Evolutionary conservation across 2,113 vertebrate species (phyloP).

Genomic region (Globicephala melas): DNA sequence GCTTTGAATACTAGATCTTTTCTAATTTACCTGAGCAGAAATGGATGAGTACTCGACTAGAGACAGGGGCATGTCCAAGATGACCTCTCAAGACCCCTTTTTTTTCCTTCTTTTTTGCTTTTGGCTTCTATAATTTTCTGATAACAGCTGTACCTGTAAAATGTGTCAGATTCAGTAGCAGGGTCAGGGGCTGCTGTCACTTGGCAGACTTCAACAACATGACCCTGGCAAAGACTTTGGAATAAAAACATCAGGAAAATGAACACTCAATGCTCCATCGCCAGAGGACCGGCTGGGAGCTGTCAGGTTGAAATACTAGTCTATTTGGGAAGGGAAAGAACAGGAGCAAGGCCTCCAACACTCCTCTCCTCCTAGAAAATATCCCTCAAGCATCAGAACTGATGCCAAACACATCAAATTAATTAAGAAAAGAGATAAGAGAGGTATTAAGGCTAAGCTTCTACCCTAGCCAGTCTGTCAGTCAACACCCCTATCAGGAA

Average conservation of each 20-base stretch:
- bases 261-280: constrained; percentile 54
- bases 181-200: constrained; percentile 66
- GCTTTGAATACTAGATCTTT: not conserved
- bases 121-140: constrained; percentile 60
- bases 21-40: constrained; percentile 27
- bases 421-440: constrained; percentile 58
- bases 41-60: not conserved
- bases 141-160: constrained; percentile 64
- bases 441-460: not conserved
- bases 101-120: not conserved
- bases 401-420: constrained; percentile 56
- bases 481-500: not conserved
- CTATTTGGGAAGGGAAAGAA: constrained; percentile 66
- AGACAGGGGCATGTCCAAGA: constrained; percentile 30
- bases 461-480: not conserved
- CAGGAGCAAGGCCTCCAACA: constrained; percentile 58
- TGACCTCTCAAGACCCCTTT: not conserved
- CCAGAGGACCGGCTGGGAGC: constrained; percentile 60
- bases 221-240: constrained; percentile 68
- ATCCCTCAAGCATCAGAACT: not conserved
- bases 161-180: constrained; percentile 60
- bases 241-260: constrained; percentile 77
- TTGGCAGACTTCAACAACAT: constrained; percentile 63
- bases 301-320: constrained; percentile 77
- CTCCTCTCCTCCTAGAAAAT: constrained; percentile 56